phyloP scores from a whole-genome alignment of 2,888 invertebrate genomes.

The Lepidochitona cinerea region DNA sequence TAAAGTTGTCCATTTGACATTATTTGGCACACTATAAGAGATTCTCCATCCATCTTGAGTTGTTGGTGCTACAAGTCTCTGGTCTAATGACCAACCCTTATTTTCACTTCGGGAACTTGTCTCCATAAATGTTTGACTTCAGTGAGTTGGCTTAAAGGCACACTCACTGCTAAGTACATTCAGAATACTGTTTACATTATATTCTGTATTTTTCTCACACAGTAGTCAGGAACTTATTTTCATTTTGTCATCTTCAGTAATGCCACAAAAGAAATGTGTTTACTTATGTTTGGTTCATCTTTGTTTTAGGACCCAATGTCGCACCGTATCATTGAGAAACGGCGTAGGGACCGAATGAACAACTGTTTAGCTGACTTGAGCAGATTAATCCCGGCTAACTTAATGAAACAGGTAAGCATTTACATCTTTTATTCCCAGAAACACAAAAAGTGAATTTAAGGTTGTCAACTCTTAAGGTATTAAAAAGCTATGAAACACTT shows the following conservation, averaged over 20 bases:
- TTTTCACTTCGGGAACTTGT: no score
- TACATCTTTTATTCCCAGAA: no score
- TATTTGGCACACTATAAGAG: no score
- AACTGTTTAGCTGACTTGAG: conserved; percentile 95
- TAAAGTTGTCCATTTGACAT: no score
- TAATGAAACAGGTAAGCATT: conserved; percentile 88
- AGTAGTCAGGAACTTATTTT: neutral
- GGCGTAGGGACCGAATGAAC: conserved; percentile 96
- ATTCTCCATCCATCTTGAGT: no score
- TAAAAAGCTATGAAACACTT: no score
- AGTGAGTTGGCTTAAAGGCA: neutral
- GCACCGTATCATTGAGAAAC: conserved; percentile 97
- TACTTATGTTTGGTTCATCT: neutral
- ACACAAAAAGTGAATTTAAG: no score
- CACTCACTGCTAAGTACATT: neutral
- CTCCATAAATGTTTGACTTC: no score
- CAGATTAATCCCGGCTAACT: conserved; percentile 91
- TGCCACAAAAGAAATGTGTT: neutral
- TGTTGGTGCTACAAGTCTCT: no score
- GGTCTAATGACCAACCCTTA: no score
- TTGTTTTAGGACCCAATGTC: conserved; percentile 90
- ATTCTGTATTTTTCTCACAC: neutral
- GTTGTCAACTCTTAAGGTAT: no score
- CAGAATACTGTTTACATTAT: neutral
- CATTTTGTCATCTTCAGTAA: neutral